Conservation (phyloP, 2,797 vertebrate genomes). For the Schizopygopsis malacanthus region DNA sequence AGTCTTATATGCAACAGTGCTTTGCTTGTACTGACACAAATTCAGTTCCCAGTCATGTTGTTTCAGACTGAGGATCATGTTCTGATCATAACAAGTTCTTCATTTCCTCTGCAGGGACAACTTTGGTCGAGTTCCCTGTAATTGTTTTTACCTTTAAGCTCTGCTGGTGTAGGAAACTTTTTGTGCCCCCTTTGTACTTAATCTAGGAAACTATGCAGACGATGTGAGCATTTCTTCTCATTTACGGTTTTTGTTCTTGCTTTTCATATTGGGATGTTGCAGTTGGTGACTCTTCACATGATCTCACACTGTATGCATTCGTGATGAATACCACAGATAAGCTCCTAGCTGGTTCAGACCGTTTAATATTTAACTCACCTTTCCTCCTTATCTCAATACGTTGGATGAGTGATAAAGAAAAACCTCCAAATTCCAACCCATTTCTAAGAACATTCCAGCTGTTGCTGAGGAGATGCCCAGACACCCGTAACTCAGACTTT, state of each 20-base stretch:
- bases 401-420: background rate
- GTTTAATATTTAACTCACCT: conserved; percentile 25
- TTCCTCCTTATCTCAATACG: background rate
- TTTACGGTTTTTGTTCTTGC: no score
- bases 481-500: background rate
- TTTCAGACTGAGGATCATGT: background rate
- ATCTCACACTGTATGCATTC: background rate
- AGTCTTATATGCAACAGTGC: background rate
- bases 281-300: background rate
- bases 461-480: background rate
- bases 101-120: conserved; percentile 1
- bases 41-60: background rate
- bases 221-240: background rate
- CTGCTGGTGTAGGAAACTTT: background rate
- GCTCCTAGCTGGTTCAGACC: background rate
- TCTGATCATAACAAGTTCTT: conserved; percentile 10
- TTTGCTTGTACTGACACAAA: background rate
- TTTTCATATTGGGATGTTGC: background rate
- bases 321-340: background rate
- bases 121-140: background rate
- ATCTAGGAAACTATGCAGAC: background rate
- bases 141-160: background rate
- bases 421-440: background rate
- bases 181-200: background rate
- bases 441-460: conserved; percentile 1